Evolutionary conservation across 2,888 invertebrate species (phyloP).

Genomic region (Entomobrya proxima): DNA sequence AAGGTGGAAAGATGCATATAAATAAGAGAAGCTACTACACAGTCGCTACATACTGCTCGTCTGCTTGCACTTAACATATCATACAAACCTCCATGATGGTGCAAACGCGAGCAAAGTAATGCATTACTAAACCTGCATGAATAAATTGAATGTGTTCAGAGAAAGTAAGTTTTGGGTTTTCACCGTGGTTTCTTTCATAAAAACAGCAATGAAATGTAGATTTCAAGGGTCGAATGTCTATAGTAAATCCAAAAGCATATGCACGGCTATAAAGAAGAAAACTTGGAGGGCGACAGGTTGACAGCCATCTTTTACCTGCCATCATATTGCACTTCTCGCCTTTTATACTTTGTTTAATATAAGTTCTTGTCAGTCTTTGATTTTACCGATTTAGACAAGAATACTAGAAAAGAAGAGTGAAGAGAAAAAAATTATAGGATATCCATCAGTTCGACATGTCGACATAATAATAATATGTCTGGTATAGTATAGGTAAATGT

Average conservation of each 20-base stretch:
- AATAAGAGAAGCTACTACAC: background rate
- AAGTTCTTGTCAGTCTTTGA: conserved; percentile 38
- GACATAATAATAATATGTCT: conserved; percentile 15
- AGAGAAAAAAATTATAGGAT: background rate
- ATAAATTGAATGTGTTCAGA: too few species aligned
- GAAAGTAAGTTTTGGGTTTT: background rate
- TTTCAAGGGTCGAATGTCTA: background rate
- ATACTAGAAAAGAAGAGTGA: background rate
- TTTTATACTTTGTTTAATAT: conserved; percentile 15
- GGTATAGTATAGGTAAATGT: too few species aligned
- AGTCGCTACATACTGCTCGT: background rate
- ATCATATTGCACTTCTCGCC: conserved; percentile 41
- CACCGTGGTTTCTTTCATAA: background rate
- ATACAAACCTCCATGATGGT: background rate
- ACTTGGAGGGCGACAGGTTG: conserved; percentile 6
- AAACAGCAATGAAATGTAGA: background rate
- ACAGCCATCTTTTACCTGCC: conserved; percentile 41
- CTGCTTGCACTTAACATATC: background rate
- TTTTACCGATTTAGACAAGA: conserved; percentile 27
- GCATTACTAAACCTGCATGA: background rate
- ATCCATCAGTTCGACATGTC: background rate
- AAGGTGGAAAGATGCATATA: conserved; percentile 1
- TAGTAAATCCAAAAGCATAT: background rate
- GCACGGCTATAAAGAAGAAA: background rate
- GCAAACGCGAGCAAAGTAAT: background rate